Conservation (phyloP, 2,113 vertebrate species). For the Osmerus eperlanus region DNA sequence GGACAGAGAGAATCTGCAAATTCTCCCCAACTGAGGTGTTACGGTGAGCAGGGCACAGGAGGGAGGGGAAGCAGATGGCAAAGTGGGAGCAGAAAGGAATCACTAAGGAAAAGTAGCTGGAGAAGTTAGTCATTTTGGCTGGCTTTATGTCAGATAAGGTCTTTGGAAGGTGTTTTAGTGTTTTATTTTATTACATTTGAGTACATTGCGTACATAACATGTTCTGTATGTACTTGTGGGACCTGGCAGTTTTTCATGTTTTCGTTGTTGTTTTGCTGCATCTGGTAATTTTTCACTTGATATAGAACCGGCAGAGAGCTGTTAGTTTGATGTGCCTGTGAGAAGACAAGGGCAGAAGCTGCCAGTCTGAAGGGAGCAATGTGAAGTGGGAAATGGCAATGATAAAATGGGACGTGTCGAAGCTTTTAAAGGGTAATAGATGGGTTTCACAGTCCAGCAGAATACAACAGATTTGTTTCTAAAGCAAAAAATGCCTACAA, state of each 20-base stretch:
- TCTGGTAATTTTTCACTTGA: background rate
- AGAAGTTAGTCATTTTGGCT: background rate
- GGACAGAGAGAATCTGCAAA: constrained; percentile 5
- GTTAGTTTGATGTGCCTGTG: background rate
- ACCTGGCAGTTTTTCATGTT: background rate
- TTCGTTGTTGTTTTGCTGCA: background rate
- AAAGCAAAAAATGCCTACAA: too few species aligned
- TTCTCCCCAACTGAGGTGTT: constrained; percentile 1
- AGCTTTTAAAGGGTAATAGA: background rate
- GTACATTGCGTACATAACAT: background rate
- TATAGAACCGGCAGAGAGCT: background rate
- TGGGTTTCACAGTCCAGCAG: background rate
- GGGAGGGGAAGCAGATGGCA: background rate
- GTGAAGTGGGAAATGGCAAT: background rate
- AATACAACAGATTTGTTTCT: too few species aligned
- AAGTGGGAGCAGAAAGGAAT: constrained; percentile 4
- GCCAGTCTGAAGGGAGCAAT: background rate
- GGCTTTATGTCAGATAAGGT: background rate
- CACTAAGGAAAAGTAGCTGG: background rate
- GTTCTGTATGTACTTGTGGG: background rate
- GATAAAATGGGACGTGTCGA: background rate
- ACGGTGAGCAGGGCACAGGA: background rate
- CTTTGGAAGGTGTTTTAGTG: background rate
- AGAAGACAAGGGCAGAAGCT: background rate
- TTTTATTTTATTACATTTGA: background rate